Percentiles rank a stretch among this genome's conserved stretches.
These are phyloP conservation scores for Timandra comae DNA, from an alignment of 2,888 invertebrate species.

Conservation along the genomic window DNA sequence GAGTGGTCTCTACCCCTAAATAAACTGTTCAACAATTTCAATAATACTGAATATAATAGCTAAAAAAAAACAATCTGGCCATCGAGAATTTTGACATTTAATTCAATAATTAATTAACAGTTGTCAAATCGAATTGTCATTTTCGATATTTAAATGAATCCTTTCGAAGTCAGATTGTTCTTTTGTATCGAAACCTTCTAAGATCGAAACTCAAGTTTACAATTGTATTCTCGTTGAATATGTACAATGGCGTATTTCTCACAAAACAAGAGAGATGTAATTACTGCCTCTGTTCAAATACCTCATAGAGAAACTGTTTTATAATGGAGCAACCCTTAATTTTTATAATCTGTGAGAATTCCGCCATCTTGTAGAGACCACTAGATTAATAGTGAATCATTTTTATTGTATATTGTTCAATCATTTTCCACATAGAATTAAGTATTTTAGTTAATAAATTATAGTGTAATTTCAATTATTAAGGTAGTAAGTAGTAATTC, in stretches of 20 bases:
- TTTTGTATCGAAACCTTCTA: too few species aligned
- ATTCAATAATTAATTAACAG: not conserved
- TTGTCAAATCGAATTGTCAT: too few species aligned
- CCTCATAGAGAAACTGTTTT: conserved; percentile 40
- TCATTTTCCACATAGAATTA: conserved; percentile 74
- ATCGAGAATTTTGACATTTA: conserved; percentile 9
- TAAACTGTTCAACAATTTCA: conserved; percentile 30
- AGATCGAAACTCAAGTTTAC: conserved; percentile 22
- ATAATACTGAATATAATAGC: conserved; percentile 9
- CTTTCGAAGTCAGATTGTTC: too few species aligned
- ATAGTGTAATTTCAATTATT: conserved; percentile 70
- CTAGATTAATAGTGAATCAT: conserved; percentile 72
- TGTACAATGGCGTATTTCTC: conserved; percentile 27
- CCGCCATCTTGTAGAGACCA: conserved; percentile 40
- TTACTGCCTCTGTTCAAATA: conserved; percentile 44
- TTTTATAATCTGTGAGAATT: conserved; percentile 23
- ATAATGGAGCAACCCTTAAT: conserved; percentile 23
- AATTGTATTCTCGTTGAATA: conserved; percentile 15
- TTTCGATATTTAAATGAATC: too few species aligned
- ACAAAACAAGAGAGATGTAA: conserved; percentile 21
- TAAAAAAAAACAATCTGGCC: conserved; percentile 14
- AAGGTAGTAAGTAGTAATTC: conserved; percentile 69
- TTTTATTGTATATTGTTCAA: conserved; percentile 75
- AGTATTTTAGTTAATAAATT: conserved; percentile 65
- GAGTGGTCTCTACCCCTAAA: conserved; percentile 43